phyloP scores from a whole-genome alignment of 1,140 invertebrate genomes.

The Sitophilus oryzae region DNA sequence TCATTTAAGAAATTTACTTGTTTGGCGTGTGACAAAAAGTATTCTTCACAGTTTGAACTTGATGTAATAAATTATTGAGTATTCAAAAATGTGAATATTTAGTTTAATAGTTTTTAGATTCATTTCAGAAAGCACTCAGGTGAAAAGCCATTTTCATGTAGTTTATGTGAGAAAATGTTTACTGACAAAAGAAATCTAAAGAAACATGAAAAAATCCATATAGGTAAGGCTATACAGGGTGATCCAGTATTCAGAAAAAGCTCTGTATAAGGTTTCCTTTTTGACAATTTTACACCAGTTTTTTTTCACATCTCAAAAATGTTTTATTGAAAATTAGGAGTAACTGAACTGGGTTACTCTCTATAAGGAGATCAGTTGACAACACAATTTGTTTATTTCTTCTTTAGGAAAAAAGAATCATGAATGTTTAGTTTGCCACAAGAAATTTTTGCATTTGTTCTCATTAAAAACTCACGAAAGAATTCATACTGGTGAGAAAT shows the following conservation, averaged over 20 bases:
- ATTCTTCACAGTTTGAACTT: constrained; percentile 24
- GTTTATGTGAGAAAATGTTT: constrained; percentile 65
- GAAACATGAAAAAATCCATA: constrained; percentile 62
- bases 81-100: constrained; percentile 1
- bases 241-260: too few relatives aligned
- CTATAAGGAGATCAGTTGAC: too few relatives aligned
- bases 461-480: constrained; percentile 43
- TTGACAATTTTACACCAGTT: constrained; percentile 20
- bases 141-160: constrained; percentile 48
- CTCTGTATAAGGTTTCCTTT: too few relatives aligned
- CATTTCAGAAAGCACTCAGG: constrained; percentile 42
- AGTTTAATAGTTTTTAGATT: constrained; percentile 13
- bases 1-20: constrained; percentile 11
- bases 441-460: constrained; percentile 48
- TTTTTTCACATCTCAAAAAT: too few relatives aligned
- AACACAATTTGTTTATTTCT: too few relatives aligned
- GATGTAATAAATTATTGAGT: constrained; percentile 3
- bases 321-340: too few relatives aligned
- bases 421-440: constrained; percentile 50
- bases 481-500: constrained; percentile 40
- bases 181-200: constrained; percentile 61
- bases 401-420: constrained; percentile 45
- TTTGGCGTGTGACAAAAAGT: constrained; percentile 21
- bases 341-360: too few relatives aligned
- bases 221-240: too few relatives aligned